These are phyloP conservation scores for Sebastes fasciatus DNA, from an alignment of 2,113 vertebrate genomes.

Conservation along the genomic window DNA sequence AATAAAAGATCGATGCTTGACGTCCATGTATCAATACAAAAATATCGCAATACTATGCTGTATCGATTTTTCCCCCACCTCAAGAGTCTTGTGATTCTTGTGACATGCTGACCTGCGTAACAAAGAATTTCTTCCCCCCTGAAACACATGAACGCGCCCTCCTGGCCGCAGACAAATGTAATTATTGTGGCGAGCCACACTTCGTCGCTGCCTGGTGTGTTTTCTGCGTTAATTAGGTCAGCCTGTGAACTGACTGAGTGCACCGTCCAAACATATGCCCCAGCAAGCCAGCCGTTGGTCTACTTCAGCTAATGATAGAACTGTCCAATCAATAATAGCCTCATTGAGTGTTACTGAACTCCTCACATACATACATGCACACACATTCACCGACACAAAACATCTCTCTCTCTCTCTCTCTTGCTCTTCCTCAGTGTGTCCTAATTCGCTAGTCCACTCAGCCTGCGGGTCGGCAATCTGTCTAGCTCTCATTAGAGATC, in stretches of 20 bases:
- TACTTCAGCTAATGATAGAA: conserved; percentile 65
- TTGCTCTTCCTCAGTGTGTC: conserved; percentile 27
- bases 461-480: conserved; percentile 61
- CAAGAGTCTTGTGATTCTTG: not conserved
- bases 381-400: conserved; percentile 3
- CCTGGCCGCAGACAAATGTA: not conserved
- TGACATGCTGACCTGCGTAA: too few species aligned
- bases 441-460: conserved; percentile 55
- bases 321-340: conserved; percentile 66
- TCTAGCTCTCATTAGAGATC: conserved; percentile 50
- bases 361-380: conserved; percentile 25
- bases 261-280: conserved; percentile 32
- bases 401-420: conserved; percentile 9
- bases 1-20: too few species aligned
- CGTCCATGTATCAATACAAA: too few species aligned
- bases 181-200: not conserved
- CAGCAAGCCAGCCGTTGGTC: conserved; percentile 46
- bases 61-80: too few species aligned
- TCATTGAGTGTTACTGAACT: conserved; percentile 47
- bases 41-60: too few species aligned
- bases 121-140: not conserved
- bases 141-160: not conserved
- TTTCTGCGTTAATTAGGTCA: conserved; percentile 53
- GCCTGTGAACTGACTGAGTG: conserved; percentile 56
- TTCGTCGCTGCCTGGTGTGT: not conserved